phyloP scores from a whole-genome alignment of 2,888 invertebrate species.

The Leptinotarsa juncta region DNA sequence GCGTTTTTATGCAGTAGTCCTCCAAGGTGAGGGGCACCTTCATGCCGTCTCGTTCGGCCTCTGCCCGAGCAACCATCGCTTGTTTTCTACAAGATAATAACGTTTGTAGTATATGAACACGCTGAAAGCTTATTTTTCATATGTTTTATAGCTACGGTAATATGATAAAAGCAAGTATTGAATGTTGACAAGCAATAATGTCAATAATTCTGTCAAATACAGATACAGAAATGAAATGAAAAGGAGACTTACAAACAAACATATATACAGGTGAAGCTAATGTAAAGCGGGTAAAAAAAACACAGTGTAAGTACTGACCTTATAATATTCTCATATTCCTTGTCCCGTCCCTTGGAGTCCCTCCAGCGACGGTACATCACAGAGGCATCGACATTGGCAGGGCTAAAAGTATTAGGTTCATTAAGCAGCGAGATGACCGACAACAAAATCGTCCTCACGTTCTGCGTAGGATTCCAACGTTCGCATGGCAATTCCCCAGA shows the following conservation, averaged over 20 bases:
- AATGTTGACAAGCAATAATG: no score
- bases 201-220: no score
- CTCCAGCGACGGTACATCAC: slow-evolving; percentile 99
- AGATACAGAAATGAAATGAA: no score
- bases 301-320: slow-evolving; percentile 70
- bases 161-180: no score
- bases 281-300: not conserved
- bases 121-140: no score
- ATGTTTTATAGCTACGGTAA: no score
- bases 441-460: slow-evolving; percentile 96
- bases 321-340: slow-evolving; percentile 99
- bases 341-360: slow-evolving; percentile 97
- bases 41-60: slow-evolving; percentile 97
- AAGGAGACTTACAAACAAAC: no score
- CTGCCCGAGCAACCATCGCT: slow-evolving; percentile 92
- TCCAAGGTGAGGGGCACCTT: slow-evolving; percentile 97
- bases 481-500: slow-evolving; percentile 99
- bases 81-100: slow-evolving; percentile 80
- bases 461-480: slow-evolving; percentile 99
- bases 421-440: slow-evolving; percentile 98
- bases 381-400: slow-evolving; percentile 99
- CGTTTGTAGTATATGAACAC: no score
- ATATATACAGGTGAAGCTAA: no score
- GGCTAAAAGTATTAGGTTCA: slow-evolving; percentile 99
- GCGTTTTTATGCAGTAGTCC: slow-evolving; percentile 97